Evolutionary conservation across 2,888 invertebrate genomes (phyloP), one percentile per base, ranked within the genome.

Genomic region (Magallana nippona): DNA sequence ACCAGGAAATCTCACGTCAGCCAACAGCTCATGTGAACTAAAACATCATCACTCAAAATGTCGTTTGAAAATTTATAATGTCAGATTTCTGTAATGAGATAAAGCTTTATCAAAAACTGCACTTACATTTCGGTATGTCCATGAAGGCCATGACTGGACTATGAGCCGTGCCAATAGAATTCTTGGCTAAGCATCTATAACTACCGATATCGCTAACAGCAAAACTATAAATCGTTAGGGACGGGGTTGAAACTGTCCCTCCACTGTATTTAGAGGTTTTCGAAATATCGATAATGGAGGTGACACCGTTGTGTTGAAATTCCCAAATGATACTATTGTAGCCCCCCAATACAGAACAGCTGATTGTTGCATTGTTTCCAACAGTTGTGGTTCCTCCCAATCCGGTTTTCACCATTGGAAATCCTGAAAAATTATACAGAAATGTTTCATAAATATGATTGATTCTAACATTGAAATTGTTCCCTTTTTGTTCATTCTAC

Each of bases 101-200:
- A 44, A 44, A 44, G 5, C 44, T 44, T 44, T 44, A 2, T 44
- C 0, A 0, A 44, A 44, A 44, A 44, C 44, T 44, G 44, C 3
- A 44, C 44, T 60, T 60, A 60, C 60, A 19, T 60, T 60, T 60
- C 10, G 19, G 60, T 60, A 60, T 60, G 60, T 60, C 60, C 10
- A 60, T 19, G 19, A 60, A 60, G 10, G 60, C 60, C 60, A 60
- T 60, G 19, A 19, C 19, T 19, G 60, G 60, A 2, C 60, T 60
- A 5, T 60, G 60, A n/a, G 60, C 0, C 10, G 60, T 60, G 60
- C 60, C 60, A 17, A 19, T 19, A 60, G 60, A 60, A n/a, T 60
- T 60, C 60, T 60, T n/a, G n/a, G 60, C 60, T 19, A 19, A 60
- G 19, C 60, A 60, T 60, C 60, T 60, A 11, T 60, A 60, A 60